Conservation (phyloP, 2,888 invertebrate species). For the Aphidoletes aphidimyza region DNA sequence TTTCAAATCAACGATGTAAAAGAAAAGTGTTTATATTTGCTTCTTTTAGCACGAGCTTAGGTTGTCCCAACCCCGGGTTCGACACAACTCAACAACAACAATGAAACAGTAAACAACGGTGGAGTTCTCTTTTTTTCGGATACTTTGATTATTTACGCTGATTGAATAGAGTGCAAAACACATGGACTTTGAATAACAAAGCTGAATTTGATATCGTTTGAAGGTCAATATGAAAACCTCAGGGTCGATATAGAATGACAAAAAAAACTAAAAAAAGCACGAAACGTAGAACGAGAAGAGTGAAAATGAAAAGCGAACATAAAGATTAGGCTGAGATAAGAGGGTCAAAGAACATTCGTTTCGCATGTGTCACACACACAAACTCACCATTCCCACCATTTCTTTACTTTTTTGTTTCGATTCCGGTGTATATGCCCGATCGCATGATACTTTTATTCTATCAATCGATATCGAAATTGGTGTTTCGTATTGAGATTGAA, state of each 20-base stretch:
- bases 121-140: neutral
- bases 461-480: slow-evolving; percentile 25
- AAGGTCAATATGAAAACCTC: slow-evolving; percentile 23
- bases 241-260: neutral
- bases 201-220: slow-evolving; percentile 14
- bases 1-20: neutral
- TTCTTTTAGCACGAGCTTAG: too few relatives aligned
- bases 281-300: neutral
- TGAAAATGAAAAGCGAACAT: slow-evolving; percentile 48
- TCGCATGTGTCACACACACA: neutral
- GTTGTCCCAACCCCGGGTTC: too few relatives aligned
- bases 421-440: neutral
- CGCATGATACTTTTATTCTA: neutral
- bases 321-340: slow-evolving; percentile 27
- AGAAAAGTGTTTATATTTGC: neutral
- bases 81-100: neutral
- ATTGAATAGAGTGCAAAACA: neutral
- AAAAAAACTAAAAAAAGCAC: neutral
- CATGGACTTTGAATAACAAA: slow-evolving; percentile 11
- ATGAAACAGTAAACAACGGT: neutral
- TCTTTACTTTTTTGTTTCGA: neutral
- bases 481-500: neutral
- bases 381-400: neutral
- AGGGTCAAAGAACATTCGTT: slow-evolving; percentile 9
- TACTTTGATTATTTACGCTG: slow-evolving; percentile 24